A percentile compares a stretch with the other conserved stretches of the same genome.
These are phyloP conservation scores for Brienomyrus brachyistius DNA, from an alignment of 2,113 vertebrate species.

Conservation along the genomic window DNA sequence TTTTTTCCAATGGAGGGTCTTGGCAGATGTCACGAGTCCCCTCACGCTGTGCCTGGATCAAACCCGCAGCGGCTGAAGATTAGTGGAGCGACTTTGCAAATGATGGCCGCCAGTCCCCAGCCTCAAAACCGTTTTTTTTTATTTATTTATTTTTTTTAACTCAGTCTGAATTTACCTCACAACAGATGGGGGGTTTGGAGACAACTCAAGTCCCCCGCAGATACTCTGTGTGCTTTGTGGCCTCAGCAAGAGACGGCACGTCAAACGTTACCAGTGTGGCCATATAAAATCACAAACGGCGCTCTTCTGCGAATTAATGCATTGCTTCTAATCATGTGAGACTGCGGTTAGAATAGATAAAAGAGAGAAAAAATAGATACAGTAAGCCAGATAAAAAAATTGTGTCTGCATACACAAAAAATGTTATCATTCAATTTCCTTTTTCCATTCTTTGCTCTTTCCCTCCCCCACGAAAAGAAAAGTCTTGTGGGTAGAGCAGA, in stretches of 20 bases:
- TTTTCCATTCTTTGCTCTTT: not conserved
- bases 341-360: not conserved
- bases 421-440: not conserved
- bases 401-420: not conserved
- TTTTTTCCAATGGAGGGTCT: conserved; percentile 23
- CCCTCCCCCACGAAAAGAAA: not conserved
- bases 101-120: not conserved
- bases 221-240: conserved; percentile 5
- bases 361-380: not conserved
- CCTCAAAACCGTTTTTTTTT: not conserved
- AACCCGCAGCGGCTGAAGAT: conserved; percentile 36
- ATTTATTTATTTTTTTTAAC: not conserved
- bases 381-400: not conserved
- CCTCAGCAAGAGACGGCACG: not conserved
- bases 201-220: not conserved
- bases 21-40: conserved; percentile 63
- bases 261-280: not conserved
- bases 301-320: not conserved
- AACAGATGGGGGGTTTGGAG: conserved; percentile 16
- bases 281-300: not conserved
- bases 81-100: conserved; percentile 19
- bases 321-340: not conserved
- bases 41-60: conserved; percentile 46
- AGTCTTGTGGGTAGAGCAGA: not conserved
- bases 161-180: conserved; percentile 16